phyloP scores from a whole-genome alignment of 1,140 invertebrate genomes.

The Maconellicoccus hirsutus region DNA sequence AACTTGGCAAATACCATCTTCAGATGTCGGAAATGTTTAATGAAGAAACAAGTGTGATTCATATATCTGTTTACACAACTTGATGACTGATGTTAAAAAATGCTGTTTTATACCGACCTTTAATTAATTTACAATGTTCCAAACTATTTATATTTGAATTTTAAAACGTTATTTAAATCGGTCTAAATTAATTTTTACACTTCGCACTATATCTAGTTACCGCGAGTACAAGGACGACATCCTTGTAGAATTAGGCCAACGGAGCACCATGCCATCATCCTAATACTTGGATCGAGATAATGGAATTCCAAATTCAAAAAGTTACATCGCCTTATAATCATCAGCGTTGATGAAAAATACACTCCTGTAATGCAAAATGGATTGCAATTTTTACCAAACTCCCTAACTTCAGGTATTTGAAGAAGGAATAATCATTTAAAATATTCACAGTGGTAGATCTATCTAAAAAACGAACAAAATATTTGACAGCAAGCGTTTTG shows the following conservation, averaged over 20 bases:
- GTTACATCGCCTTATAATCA: too few relatives aligned
- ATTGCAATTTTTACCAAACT: too few relatives aligned
- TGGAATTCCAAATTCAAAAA: too few relatives aligned
- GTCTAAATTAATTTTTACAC: neutral
- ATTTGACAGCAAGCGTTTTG: too few relatives aligned
- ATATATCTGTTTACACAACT: constrained; percentile 5
- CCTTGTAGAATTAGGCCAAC: neutral
- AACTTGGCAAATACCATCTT: constrained; percentile 3
- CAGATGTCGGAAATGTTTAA: neutral
- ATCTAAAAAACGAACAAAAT: too few relatives aligned
- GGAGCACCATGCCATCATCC: neutral
- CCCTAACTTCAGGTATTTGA: too few relatives aligned
- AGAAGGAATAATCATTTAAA: too few relatives aligned
- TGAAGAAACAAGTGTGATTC: neutral
- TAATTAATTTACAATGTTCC: constrained; percentile 10
- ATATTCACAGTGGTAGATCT: too few relatives aligned
- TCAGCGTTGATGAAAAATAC: too few relatives aligned
- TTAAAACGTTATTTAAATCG: neutral
- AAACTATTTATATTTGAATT: neutral
- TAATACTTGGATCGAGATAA: too few relatives aligned
- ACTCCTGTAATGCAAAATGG: too few relatives aligned
- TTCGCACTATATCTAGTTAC: neutral
- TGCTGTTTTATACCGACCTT: neutral
- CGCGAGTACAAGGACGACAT: neutral
- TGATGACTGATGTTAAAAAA: neutral